Conservation (phyloP, 2,797 vertebrate species). For the Gila robusta region DNA sequence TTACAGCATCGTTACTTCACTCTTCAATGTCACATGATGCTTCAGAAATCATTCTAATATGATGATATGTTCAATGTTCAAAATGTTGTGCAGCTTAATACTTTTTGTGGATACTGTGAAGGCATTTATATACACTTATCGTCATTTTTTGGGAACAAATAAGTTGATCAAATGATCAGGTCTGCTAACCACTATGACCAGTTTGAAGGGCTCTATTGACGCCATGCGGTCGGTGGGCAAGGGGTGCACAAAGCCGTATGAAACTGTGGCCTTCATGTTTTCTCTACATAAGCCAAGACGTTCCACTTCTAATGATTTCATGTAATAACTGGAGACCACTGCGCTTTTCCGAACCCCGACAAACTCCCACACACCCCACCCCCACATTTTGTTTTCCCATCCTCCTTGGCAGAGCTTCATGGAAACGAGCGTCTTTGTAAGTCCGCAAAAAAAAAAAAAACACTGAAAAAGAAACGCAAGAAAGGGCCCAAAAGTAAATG, state of each 20-base stretch:
- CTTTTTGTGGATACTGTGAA: background rate
- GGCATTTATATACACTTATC: background rate
- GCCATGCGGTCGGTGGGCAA: slow-evolving; percentile 48
- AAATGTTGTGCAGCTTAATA: background rate
- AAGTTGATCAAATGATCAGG: slow-evolving; percentile 17
- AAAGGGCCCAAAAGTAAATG: slow-evolving; percentile 62
- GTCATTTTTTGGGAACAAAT: slow-evolving; percentile 18
- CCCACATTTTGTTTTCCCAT: slow-evolving; percentile 73
- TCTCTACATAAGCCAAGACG: slow-evolving; percentile 58
- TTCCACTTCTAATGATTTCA: slow-evolving; percentile 64
- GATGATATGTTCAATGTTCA: background rate
- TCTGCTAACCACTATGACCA: slow-evolving; percentile 35
- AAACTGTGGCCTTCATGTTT: slow-evolving; percentile 60
- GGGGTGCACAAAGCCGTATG: slow-evolving; percentile 36
- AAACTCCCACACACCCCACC: slow-evolving; percentile 65
- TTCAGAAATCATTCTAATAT: background rate
- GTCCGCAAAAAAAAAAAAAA: slow-evolving; percentile 50
- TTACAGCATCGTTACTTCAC: background rate
- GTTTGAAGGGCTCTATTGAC: slow-evolving; percentile 46
- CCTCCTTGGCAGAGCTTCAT: slow-evolving; percentile 79
- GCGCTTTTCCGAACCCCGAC: slow-evolving; percentile 68
- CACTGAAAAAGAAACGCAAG: slow-evolving; percentile 41
- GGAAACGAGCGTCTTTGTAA: slow-evolving; percentile 78
- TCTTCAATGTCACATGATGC: background rate
- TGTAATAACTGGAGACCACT: slow-evolving; percentile 67